A percentile compares a stretch with the other conserved stretches of the same genome.
Conservation (phyloP, 2,888 invertebrate genomes). For the Stomorhina lunata region DNA sequence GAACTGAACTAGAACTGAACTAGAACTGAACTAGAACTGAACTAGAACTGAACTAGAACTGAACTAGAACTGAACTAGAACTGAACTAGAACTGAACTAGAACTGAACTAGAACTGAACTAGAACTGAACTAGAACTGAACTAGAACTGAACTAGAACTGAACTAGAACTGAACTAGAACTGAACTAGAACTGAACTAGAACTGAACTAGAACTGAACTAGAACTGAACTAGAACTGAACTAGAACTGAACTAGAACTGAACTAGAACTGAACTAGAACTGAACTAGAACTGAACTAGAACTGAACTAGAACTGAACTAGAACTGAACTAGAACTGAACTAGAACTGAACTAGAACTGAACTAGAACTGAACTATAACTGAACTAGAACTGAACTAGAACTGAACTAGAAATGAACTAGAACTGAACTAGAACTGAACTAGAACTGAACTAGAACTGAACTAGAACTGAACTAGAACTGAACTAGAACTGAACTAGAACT, state of each 20-base stretch:
- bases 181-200: background rate
- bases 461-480: background rate
- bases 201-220: background rate
- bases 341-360: no score
- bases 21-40: background rate
- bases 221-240: background rate
- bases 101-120: no score
- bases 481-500: background rate
- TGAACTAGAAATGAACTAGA: background rate
- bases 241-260: background rate
- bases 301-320: background rate
- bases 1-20: background rate
- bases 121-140: no score
- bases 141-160: background rate
- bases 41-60: background rate
- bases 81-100: no score
- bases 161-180: background rate
- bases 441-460: background rate
- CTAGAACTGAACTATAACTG: background rate
- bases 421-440: background rate
- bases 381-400: background rate
- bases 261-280: background rate
- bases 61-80: background rate
- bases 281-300: background rate
- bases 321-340: background rate